A percentile compares a stretch with the other conserved stretches of the same genome.
These are phyloP conservation scores for Mimachlamys varia DNA, from an alignment of 2,888 invertebrate species.

Conservation along the genomic window DNA sequence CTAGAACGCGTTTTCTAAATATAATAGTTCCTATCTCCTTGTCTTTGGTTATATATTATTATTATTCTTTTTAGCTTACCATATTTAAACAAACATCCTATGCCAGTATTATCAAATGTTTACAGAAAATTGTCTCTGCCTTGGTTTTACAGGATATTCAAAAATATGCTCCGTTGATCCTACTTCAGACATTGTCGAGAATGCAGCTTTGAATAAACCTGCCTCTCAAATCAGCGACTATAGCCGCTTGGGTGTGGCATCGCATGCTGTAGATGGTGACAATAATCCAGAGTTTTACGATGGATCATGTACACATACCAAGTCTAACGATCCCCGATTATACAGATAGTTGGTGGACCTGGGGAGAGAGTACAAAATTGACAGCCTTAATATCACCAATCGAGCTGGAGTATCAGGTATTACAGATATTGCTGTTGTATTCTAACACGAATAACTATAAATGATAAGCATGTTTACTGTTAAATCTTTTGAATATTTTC, in stretches of 20 bases:
- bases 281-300: not conserved
- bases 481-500: too few species aligned
- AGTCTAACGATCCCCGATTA: not conserved
- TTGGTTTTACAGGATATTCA: not conserved
- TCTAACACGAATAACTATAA: too few species aligned
- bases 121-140: too few species aligned
- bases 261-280: not conserved
- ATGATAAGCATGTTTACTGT: too few species aligned
- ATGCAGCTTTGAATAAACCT: not conserved
- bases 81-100: too few species aligned
- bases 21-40: too few species aligned
- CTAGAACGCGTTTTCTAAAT: too few species aligned
- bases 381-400: not conserved
- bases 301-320: not conserved
- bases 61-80: too few species aligned
- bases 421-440: too few species aligned
- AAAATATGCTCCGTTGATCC: not conserved
- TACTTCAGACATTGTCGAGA: not conserved
- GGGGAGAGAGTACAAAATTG: not conserved
- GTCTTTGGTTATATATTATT: too few species aligned
- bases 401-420: not conserved
- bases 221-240: not conserved
- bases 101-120: too few species aligned
- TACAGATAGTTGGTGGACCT: not conserved
- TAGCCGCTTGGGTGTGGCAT: not conserved